Percentiles rank a stretch among this genome's conserved stretches.
These are phyloP conservation scores for Pempheris klunzingeri DNA, from an alignment of 2,797 vertebrate species.

Conservation along the genomic window DNA sequence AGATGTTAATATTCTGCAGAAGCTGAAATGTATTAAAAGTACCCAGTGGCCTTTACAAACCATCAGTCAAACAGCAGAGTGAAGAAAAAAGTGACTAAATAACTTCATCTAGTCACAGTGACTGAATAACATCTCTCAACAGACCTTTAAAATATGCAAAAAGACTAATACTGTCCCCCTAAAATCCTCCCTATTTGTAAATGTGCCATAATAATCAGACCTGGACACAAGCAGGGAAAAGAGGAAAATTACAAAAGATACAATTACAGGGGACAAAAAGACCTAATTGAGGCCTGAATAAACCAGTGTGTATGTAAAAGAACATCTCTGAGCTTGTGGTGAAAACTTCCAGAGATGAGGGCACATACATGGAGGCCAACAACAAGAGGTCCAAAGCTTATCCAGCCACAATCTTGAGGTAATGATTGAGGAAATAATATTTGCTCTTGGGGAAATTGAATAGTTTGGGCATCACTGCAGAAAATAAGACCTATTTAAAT, in stretches of 20 bases:
- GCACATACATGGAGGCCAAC: too few relatives aligned
- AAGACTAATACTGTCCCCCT: neutral
- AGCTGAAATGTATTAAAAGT: neutral
- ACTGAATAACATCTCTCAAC: neutral
- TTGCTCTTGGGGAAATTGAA: too few relatives aligned
- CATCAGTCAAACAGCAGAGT: neutral
- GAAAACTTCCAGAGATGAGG: conserved; percentile 1
- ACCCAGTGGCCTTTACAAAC: neutral
- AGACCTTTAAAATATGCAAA: neutral
- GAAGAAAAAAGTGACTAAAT: neutral
- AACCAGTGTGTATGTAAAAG: conserved; percentile 1
- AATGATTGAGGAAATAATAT: too few relatives aligned
- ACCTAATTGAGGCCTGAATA: neutral
- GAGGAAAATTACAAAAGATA: neutral
- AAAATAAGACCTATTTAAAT: too few relatives aligned
- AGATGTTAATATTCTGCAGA: too few relatives aligned
- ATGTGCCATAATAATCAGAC: neutral
- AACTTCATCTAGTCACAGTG: neutral
- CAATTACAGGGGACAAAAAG: neutral
- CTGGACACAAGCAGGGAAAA: neutral
- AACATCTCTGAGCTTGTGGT: neutral
- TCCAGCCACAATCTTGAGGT: too few relatives aligned
- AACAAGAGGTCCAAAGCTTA: too few relatives aligned
- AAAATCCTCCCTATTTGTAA: neutral
- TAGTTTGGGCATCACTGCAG: too few relatives aligned